Conservation (phyloP, 2,888 invertebrate genomes). For the Antheraea assamensis region DNA sequence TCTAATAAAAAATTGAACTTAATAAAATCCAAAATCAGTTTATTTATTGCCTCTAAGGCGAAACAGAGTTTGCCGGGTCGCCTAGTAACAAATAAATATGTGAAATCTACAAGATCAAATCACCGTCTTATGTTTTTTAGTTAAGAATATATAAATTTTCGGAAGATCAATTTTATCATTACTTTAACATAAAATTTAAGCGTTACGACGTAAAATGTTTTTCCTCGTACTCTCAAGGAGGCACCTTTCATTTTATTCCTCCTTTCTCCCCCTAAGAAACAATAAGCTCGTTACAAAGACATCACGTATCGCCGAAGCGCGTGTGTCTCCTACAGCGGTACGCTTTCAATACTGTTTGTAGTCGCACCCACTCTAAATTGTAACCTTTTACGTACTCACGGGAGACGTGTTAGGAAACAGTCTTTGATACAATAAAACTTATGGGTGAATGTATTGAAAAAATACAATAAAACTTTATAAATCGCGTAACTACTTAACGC, state of each 20-base stretch:
- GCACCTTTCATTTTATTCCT: slow-evolving; percentile 7
- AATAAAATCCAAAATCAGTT: no score
- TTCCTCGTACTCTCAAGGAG: slow-evolving; percentile 3
- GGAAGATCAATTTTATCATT: not conserved
- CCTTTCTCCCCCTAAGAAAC: slow-evolving; percentile 2
- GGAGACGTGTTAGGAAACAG: slow-evolving; percentile 1
- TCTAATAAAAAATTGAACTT: no score
- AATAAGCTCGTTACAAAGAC: slow-evolving; percentile 15
- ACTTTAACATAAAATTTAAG: not conserved
- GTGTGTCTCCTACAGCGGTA: slow-evolving; percentile 6
- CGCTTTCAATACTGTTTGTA: slow-evolving; percentile 12
- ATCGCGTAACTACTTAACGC: not conserved
- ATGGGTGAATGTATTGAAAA: not conserved
- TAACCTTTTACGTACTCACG: slow-evolving; percentile 6
- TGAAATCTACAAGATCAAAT: no score
- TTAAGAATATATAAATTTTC: not conserved
- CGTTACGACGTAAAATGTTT: not conserved
- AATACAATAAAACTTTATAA: not conserved
- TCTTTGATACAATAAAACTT: slow-evolving; percentile 2
- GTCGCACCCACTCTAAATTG: slow-evolving; percentile 7
- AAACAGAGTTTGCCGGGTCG: no score
- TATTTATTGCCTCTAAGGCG: no score
- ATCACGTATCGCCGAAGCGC: slow-evolving; percentile 18
- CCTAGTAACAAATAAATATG: no score
- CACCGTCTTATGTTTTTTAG: no score